Evolutionary conservation across 2,797 vertebrate species (phyloP), one percentile per base, ranked within the genome.

Genomic region (Danionella dracula): DNA sequence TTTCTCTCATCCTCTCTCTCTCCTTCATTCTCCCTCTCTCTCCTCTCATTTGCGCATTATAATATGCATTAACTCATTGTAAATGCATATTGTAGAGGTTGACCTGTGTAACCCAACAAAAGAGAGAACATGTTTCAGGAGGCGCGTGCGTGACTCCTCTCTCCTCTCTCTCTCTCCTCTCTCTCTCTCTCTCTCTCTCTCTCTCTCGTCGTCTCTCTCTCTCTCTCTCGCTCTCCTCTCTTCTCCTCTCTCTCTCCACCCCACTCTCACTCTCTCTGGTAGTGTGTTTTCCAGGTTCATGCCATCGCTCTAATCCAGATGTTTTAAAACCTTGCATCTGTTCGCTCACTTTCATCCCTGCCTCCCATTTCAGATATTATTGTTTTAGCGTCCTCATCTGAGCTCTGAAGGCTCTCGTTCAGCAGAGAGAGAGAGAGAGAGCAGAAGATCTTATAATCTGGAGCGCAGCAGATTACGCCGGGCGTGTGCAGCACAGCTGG

Each of bases 391-490:
- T 72, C 16, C 16, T 71, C 76, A 77, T 76, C 45, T 72, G n/a
- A 45, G 68, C 71, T 42, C 70, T 79, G 76, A 66, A 74, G 21
- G 57, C 75, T 71, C 74, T 72, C 62, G 49, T 19, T 60, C 64
- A 81, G 68, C 46, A 50, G 15, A 19, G 27, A 23, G 17, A 17
- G 55, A 59, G 51, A 46, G 38, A 55, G 23, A 41, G 32, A 51
- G 54, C 7, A 5, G 51, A 42, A 80, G 68, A 78, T 54, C 76
- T 56, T 79, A 84, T 88, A 88, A 90, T 89, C 89, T 82, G 51
- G 56, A n/a, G 71, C 80, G 81, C 87, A 88, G 83, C 79, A 87
- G 88, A 90, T 91, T 90, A 89, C 77, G 81, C 74, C 42, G 68
- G 64, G 59, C 3, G 23, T 79, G 75, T 78, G 78, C 77, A 78